phyloP scores from a whole-genome alignment of 1,140 invertebrate species.

The Agrypnia vestita region DNA sequence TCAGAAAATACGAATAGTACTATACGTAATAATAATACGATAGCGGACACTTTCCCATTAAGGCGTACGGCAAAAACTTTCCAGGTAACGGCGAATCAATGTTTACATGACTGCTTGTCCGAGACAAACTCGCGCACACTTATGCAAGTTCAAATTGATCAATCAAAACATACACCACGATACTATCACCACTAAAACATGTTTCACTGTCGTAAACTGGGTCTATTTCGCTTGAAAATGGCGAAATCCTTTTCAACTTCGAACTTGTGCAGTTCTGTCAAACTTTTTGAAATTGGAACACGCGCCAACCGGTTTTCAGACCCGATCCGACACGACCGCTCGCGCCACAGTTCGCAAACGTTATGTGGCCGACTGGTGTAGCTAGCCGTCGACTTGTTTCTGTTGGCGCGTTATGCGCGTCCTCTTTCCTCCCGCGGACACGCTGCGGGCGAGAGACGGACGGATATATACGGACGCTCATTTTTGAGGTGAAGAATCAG shows the following conservation, averaged over 20 bases:
- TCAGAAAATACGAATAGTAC: background rate
- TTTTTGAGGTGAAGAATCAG: slow-evolving; percentile 30
- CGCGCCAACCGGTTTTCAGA: slow-evolving; percentile 30
- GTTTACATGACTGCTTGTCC: slow-evolving; percentile 8
- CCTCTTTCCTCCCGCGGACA: background rate
- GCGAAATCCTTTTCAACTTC: background rate
- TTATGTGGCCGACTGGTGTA: slow-evolving; percentile 35
- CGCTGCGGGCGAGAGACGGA: background rate
- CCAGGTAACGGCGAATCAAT: slow-evolving; percentile 3
- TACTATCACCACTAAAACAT: background rate
- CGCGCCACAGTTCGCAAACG: slow-evolving; percentile 25
- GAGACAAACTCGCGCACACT: slow-evolving; percentile 3
- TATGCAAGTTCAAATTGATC: no score
- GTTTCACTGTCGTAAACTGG: background rate
- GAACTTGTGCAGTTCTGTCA: slow-evolving; percentile 20
- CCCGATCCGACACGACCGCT: slow-evolving; percentile 9
- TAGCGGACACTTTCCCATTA: background rate
- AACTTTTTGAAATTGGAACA: slow-evolving; percentile 44
- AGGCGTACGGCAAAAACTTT: background rate
- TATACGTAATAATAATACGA: no score
- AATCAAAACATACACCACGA: background rate
- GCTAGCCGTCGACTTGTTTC: background rate
- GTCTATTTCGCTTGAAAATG: background rate
- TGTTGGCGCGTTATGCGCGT: background rate
- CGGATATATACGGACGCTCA: background rate